Percentiles rank a stretch among this genome's conserved stretches.
Conservation (phyloP, 2,113 vertebrate genomes). For the Calypte anna region DNA sequence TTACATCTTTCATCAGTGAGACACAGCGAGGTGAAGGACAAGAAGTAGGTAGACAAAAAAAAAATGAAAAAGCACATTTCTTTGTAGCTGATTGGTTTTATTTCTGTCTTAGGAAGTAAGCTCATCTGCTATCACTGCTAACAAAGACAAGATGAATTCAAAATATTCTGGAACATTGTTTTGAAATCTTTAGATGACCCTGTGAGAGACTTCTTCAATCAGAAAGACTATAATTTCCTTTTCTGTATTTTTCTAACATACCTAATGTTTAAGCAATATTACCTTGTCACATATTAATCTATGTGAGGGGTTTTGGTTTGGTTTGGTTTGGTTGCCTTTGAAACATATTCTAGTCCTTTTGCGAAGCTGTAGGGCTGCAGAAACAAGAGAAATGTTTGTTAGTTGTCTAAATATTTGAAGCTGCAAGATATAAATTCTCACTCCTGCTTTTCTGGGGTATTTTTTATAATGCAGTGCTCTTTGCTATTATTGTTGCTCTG, state of each 20-base stretch:
- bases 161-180: constrained; percentile 43
- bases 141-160: constrained; percentile 15
- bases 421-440: background rate
- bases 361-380: background rate
- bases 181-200: constrained; percentile 37
- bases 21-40: background rate
- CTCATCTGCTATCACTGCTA: constrained; percentile 14
- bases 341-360: background rate
- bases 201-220: constrained; percentile 7
- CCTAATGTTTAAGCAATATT: constrained; percentile 2
- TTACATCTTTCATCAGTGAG: background rate
- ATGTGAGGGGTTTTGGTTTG: background rate
- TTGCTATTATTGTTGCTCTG: background rate
- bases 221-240: background rate
- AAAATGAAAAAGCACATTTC: background rate
- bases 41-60: background rate
- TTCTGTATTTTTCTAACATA: background rate
- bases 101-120: background rate
- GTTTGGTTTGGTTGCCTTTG: background rate
- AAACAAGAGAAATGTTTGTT: background rate
- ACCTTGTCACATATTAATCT: constrained; percentile 24
- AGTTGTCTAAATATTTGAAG: constrained; percentile 12
- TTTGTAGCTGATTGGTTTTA: background rate
- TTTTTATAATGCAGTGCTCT: background rate
- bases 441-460: background rate